Evolutionary conservation across 2,113 vertebrate species (phyloP).

Genomic region (Tyto alba): DNA sequence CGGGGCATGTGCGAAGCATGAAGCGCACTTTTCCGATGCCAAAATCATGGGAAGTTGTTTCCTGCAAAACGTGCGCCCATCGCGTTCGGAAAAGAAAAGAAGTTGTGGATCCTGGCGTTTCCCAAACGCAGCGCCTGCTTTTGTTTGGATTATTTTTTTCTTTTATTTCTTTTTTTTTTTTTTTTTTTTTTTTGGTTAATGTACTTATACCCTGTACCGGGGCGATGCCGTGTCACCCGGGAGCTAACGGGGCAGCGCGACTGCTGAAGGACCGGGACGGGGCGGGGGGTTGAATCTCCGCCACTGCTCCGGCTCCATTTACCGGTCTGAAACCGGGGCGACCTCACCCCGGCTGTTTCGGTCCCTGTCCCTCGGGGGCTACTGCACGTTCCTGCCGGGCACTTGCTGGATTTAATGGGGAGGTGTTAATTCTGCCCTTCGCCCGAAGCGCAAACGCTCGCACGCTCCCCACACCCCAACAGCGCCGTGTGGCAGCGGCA

Average conservation of each 20-base stretch:
- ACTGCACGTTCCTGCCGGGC: background rate
- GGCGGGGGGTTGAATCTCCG: background rate
- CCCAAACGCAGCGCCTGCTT: background rate
- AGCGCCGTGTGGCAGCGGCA: background rate
- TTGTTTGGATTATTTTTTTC: background rate
- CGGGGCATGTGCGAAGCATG: background rate
- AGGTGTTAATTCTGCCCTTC: background rate
- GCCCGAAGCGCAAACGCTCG: background rate
- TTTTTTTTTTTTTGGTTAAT: background rate
- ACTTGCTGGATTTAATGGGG: background rate
- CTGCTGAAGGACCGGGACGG: background rate
- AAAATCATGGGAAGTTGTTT: constrained; percentile 28
- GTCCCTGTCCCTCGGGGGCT: background rate
- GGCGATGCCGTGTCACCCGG: background rate
- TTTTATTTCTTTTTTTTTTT: background rate
- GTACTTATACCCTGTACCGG: background rate
- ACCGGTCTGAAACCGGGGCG: background rate
- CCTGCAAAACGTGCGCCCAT: background rate
- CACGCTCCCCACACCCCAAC: background rate
- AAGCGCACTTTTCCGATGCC: background rate
- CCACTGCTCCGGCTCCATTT: background rate
- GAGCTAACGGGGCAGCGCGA: background rate
- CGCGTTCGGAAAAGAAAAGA: background rate
- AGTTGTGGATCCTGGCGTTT: background rate
- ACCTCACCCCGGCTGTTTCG: background rate